phyloP scores from a whole-genome alignment of 2,888 invertebrate genomes.

The Heterodera filipjevi region DNA sequence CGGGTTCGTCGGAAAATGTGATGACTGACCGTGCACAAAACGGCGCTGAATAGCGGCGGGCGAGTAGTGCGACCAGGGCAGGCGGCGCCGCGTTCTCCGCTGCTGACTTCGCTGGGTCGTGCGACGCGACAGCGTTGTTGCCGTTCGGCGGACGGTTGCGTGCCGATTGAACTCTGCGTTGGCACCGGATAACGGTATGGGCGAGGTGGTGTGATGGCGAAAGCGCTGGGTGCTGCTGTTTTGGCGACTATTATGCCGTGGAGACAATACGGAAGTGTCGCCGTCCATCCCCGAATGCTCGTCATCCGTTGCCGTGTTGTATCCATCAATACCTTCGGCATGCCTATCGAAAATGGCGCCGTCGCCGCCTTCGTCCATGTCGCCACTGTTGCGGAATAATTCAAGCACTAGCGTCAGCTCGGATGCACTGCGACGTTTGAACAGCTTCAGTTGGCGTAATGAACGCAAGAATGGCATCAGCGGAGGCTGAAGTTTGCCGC shows the following conservation, averaged over 20 bases:
- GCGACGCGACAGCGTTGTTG: neutral
- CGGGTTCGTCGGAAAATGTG: too few species aligned
- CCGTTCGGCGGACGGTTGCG: slow-evolving; percentile 10
- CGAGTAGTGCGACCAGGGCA: slow-evolving; percentile 46
- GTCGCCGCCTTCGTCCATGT: slow-evolving; percentile 34
- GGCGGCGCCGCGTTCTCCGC: slow-evolving; percentile 10
- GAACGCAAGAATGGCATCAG: neutral
- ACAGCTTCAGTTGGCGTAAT: neutral
- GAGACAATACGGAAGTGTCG: neutral
- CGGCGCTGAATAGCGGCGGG: slow-evolving; percentile 54
- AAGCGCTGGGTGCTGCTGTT: neutral
- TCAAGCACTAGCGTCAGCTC: slow-evolving; percentile 60
- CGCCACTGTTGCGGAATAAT: slow-evolving; percentile 47
- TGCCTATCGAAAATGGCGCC: slow-evolving; percentile 15
- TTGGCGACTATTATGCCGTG: neutral
- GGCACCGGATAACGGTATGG: neutral
- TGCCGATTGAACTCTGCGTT: neutral
- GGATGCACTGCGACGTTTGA: slow-evolving; percentile 48
- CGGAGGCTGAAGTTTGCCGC: neutral
- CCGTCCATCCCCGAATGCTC: neutral
- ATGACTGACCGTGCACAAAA: slow-evolving; percentile 52
- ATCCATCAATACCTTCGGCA: slow-evolving; percentile 32
- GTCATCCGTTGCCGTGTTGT: neutral
- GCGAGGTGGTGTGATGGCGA: slow-evolving; percentile 37
- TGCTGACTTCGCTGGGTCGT: slow-evolving; percentile 13